phyloP scores from a whole-genome alignment of 2,113 vertebrate species.

The Lepus europaeus region DNA sequence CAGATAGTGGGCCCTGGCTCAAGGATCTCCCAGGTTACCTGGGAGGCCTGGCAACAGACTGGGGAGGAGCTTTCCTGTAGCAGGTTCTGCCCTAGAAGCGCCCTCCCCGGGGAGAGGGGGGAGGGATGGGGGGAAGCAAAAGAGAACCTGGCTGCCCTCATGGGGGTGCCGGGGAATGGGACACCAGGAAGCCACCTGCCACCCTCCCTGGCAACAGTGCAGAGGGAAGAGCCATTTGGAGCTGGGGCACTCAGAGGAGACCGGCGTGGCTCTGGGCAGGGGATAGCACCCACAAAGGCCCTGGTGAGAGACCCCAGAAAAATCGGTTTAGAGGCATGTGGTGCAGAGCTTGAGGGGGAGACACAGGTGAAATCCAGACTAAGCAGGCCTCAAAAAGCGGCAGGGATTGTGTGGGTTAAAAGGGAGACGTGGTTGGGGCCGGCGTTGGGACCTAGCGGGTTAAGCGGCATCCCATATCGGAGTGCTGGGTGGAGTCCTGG shows the following conservation, averaged over 20 bases:
- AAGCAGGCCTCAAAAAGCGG: fast-evolving
- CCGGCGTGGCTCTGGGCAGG: neutral
- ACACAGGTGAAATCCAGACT: no score
- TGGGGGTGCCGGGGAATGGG: no score
- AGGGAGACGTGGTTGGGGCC: neutral
- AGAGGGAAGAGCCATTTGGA: no score
- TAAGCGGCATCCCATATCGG: no score
- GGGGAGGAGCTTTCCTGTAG: no score
- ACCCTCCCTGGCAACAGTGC: no score
- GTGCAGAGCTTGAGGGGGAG: no score
- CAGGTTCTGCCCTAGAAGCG: neutral
- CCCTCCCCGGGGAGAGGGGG: neutral
- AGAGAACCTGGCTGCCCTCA: no score
- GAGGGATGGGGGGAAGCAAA: no score
- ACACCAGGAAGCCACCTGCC: no score
- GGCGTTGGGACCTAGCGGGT: neutral
- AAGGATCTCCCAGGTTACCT: neutral
- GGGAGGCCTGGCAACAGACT: neutral
- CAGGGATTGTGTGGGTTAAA: neutral
- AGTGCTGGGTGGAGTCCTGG: no score
- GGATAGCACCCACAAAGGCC: neutral
- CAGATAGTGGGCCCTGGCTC: neutral
- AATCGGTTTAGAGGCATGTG: fast-evolving
- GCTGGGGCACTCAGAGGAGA: no score
- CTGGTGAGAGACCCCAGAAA: fast-evolving